A percentile compares a stretch with the other conserved stretches of the same genome.
These are phyloP conservation scores for Aphrocallistes beatrix DNA, from an alignment of 37 sponge, comb jelly and placozoan species.

Conservation along the genomic window DNA sequence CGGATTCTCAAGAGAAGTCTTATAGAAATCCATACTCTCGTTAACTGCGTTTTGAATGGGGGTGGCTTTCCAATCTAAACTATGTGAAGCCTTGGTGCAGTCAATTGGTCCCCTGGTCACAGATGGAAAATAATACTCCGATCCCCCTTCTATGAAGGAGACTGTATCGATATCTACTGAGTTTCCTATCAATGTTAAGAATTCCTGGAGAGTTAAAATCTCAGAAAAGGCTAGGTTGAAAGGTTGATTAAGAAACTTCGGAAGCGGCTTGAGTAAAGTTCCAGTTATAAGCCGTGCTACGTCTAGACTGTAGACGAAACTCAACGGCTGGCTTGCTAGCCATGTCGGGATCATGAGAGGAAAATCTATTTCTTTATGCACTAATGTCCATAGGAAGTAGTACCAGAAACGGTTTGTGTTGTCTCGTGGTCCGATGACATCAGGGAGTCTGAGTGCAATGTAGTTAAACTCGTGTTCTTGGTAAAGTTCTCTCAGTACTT, in stretches of 20 bases:
- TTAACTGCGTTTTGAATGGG: slow-evolving; percentile 16
- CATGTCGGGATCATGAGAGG: slow-evolving; percentile 23
- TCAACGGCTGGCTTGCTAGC: not conserved
- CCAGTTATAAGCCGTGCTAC: slow-evolving; percentile 25
- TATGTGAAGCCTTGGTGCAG: slow-evolving; percentile 1
- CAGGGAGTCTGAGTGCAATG: slow-evolving; percentile 29
- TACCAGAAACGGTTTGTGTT: slow-evolving; percentile 31
- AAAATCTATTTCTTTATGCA: slow-evolving; percentile 1
- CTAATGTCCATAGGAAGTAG: slow-evolving; percentile 26
- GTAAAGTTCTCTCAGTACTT: slow-evolving; percentile 11
- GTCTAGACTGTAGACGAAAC: slow-evolving; percentile 28
- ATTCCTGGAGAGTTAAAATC: slow-evolving; percentile 21
- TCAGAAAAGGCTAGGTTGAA: slow-evolving; percentile 25
- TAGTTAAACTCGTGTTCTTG: not conserved
- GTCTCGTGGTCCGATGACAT: slow-evolving; percentile 42
- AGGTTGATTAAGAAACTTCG: not conserved
- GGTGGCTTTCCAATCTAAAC: slow-evolving; percentile 28
- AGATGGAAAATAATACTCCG: slow-evolving; percentile 24
- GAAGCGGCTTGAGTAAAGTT: not conserved
- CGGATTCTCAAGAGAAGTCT: not conserved
- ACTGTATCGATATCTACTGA: slow-evolving; percentile 12
- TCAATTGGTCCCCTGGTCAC: slow-evolving; percentile 30
- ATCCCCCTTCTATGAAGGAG: not conserved
- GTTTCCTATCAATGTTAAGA: slow-evolving; percentile 16
- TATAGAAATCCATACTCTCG: slow-evolving; percentile 11